Base-by-base conservation (phyloP, 2,113 vertebrate species). In the Tringa solitaria region DNA sequence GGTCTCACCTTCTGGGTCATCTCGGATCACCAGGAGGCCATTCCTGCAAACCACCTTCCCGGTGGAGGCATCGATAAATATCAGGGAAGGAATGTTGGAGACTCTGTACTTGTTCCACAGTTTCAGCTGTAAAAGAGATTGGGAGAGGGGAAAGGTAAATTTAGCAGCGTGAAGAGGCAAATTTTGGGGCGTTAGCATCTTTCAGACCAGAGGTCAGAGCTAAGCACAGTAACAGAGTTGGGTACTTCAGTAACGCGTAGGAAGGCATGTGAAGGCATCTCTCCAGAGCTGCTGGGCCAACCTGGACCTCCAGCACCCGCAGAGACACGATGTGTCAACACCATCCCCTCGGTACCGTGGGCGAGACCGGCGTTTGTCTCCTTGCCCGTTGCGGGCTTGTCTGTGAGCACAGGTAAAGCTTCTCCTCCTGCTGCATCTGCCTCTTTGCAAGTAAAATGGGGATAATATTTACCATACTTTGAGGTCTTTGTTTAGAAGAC, bases 81-180 rank as follows among this genome's bases (percentile, higher is more conserved):
- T 99, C 96, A 99, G 98, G 18, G 99, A 99, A 50, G 99, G 99
- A 97, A 99, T 99, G 97, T 99, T 99, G 97, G 99, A 99, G 89
- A 99, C 99, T 96, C 99, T 99, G 97, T 99, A 99, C 97, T 99
- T 99, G 98, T 99, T 99, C 99, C 99, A 99, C 91, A 99, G 98
- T 97, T 99, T 99, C 98, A 99, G 98, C 99, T 99, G 96, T 1
- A 97, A 97, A 86, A 91, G 75, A 93, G 83, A 95, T 85, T 6
- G 37, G 18, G 57, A 75, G 54, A 93, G n/a, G 39, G 87, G 35
- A 33, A 53, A 35, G 43, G 46, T 73, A 32, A 87, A 54, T 32
- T 46, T 79, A 74, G 83, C 45, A 20, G 12, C 0, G 0, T 2
- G 14, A 82, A 67, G 48, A 87, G 56, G 51, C 77, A 37, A 46